phyloP scores from a whole-genome alignment of 1,140 invertebrate species.

The Drosophila repleta region DNA sequence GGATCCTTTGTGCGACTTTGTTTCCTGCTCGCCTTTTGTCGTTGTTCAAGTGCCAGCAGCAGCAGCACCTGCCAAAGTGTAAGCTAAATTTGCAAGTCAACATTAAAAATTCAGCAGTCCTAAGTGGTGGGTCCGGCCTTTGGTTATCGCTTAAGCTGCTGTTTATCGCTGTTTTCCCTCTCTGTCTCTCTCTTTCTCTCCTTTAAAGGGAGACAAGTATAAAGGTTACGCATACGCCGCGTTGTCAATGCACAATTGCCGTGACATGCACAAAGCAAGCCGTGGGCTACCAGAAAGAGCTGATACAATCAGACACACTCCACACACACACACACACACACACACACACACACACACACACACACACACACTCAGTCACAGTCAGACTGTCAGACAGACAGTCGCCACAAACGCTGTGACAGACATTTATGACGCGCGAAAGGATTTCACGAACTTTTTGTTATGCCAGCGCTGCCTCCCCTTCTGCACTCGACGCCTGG shows the following conservation, averaged over 20 bases:
- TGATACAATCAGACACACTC: conserved; percentile 1
- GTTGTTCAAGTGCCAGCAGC: conserved; percentile 19
- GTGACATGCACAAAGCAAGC: conserved; percentile 26
- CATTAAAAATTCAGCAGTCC: conserved; percentile 64
- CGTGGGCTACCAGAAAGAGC: conserved; percentile 15
- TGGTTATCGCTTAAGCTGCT: conserved; percentile 33
- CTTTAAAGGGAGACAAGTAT: conserved; percentile 13
- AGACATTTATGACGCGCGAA: conserved; percentile 45
- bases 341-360: conserved; percentile 1
- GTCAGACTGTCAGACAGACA: conserved; percentile 7
- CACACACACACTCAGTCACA: background rate
- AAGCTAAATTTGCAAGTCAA: conserved; percentile 21
- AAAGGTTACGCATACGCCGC: conserved; percentile 34
- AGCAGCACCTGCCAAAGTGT: conserved; percentile 19
- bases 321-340: background rate
- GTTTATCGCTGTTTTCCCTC: conserved; percentile 26
- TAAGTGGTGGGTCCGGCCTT: conserved; percentile 51
- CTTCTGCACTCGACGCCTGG: conserved; percentile 70
- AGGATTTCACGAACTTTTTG: conserved; percentile 35
- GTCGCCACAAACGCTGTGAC: conserved; percentile 27
- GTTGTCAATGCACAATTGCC: conserved; percentile 17
- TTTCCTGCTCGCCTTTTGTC: conserved; percentile 17
- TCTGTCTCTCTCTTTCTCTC: too few relatives aligned
- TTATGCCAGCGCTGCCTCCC: conserved; percentile 34
- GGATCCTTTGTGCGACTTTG: conserved; percentile 4